Evolutionary conservation across 2,888 invertebrate genomes (phyloP).

Genomic region (Euzetes globulus): DNA sequence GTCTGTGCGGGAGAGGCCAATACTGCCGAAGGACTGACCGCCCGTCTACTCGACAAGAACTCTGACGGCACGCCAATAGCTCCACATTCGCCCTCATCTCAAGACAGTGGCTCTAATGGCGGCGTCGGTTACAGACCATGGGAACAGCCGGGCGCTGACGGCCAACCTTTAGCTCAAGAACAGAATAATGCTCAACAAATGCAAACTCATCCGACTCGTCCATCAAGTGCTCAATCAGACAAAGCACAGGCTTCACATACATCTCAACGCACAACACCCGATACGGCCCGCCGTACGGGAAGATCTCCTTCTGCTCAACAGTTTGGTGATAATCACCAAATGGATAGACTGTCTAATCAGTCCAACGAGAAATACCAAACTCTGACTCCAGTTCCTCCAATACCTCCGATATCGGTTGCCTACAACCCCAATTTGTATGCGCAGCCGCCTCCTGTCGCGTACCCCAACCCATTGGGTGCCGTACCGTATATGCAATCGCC

Average conservation of each 20-base stretch:
- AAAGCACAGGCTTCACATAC: slow-evolving; percentile 24
- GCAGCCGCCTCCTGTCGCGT: not conserved
- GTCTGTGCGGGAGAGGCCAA: slow-evolving; percentile 32
- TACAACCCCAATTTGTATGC: not conserved
- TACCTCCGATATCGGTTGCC: slow-evolving; percentile 16
- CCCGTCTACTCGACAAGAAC: slow-evolving; percentile 40
- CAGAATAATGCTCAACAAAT: slow-evolving; percentile 39
- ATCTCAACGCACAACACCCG: slow-evolving; percentile 20
- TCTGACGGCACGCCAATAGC: slow-evolving; percentile 10
- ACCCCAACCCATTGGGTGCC: slow-evolving; percentile 1
- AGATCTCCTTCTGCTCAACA: slow-evolving; percentile 31
- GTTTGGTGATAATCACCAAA: slow-evolving; percentile 15
- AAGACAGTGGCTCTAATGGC: slow-evolving; percentile 8
- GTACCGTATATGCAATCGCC: slow-evolving; percentile 15
- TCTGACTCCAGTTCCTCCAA: slow-evolving; percentile 30
- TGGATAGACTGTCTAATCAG: not conserved
- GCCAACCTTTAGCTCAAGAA: slow-evolving; percentile 36
- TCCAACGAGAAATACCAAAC: slow-evolving; percentile 26
- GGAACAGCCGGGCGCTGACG: slow-evolving; percentile 39
- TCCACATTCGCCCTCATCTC: slow-evolving; percentile 12
- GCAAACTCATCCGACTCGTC: slow-evolving; percentile 32
- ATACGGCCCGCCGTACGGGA: slow-evolving; percentile 13
- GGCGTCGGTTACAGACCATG: slow-evolving; percentile 38
- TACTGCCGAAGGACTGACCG: slow-evolving; percentile 40
- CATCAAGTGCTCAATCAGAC: slow-evolving; percentile 39